phyloP scores from a whole-genome alignment of 2,797 vertebrate genomes.

The Silurus aristotelis region DNA sequence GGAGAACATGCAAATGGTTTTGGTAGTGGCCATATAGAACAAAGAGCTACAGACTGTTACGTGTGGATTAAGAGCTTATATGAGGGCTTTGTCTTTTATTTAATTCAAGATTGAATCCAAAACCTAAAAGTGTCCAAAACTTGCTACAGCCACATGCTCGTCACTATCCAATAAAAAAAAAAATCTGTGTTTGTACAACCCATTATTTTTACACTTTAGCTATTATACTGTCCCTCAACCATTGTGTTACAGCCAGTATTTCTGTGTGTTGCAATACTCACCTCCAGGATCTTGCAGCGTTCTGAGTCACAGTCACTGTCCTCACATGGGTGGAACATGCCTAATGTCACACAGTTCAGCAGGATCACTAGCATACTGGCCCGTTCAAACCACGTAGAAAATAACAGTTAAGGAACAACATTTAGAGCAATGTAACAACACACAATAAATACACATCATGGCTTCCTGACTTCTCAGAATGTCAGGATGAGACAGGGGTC shows the following conservation, averaged over 20 bases:
- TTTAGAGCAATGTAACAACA: not conserved
- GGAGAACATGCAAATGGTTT: conserved; percentile 33
- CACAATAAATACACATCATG: not conserved
- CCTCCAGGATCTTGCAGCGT: conserved; percentile 94
- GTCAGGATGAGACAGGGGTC: not conserved
- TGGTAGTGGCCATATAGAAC: not conserved
- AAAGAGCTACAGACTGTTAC: not conserved
- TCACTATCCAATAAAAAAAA: not conserved
- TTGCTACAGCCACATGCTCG: not conserved
- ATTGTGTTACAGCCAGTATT: not conserved
- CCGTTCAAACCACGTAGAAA: conserved; percentile 91
- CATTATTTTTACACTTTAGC: not conserved
- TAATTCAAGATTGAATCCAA: not conserved
- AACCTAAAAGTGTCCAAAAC: not conserved
- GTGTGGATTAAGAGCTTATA: not conserved
- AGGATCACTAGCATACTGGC: conserved; percentile 98
- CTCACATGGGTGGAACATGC: conserved; percentile 98
- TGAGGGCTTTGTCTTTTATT: not conserved
- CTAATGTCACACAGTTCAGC: conserved; percentile 96
- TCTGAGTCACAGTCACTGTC: conserved; percentile 89
- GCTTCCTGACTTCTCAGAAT: not conserved
- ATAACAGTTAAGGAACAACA: conserved; percentile 69
- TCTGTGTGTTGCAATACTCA: conserved; percentile 58
- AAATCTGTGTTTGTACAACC: not conserved
- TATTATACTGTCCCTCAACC: not conserved